phyloP scores from a whole-genome alignment of 2,797 vertebrate species.

The Diceros bicornis region DNA sequence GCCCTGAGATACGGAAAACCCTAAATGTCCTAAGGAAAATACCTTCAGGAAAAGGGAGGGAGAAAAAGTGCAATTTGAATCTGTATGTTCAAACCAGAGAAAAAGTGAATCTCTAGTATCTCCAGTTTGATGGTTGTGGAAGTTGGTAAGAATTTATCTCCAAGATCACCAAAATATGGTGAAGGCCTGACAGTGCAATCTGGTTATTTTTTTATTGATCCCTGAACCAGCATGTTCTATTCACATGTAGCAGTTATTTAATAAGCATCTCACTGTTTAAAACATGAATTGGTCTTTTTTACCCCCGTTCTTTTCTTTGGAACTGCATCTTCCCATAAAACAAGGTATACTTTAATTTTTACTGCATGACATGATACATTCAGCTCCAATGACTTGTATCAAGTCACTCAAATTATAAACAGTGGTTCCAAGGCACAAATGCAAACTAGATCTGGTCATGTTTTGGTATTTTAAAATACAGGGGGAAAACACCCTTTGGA shows the following conservation, averaged over 20 bases:
- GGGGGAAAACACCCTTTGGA: neutral
- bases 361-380: constrained; percentile 44
- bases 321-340: constrained; percentile 31
- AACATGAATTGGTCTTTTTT: constrained; percentile 27
- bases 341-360: constrained; percentile 52
- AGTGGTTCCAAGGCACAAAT: constrained; percentile 8
- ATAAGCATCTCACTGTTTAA: constrained; percentile 14
- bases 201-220: constrained; percentile 23
- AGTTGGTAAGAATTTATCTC: neutral
- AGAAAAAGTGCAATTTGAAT: constrained; percentile 9
- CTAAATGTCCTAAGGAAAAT: neutral
- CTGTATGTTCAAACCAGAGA: neutral
- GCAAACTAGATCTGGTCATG: neutral
- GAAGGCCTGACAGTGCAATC: neutral
- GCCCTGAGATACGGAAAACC: neutral
- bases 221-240: neutral
- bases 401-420: constrained; percentile 61
- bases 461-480: constrained; percentile 48
- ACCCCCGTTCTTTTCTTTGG: neutral
- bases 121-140: neutral
- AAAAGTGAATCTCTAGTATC: neutral
- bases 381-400: constrained; percentile 34
- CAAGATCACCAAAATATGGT: constrained; percentile 35
- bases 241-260: neutral
- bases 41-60: neutral